These are phyloP conservation scores for Apogon hyalosoma DNA, from an alignment of 2,797 vertebrate species.

Conservation along the genomic window DNA sequence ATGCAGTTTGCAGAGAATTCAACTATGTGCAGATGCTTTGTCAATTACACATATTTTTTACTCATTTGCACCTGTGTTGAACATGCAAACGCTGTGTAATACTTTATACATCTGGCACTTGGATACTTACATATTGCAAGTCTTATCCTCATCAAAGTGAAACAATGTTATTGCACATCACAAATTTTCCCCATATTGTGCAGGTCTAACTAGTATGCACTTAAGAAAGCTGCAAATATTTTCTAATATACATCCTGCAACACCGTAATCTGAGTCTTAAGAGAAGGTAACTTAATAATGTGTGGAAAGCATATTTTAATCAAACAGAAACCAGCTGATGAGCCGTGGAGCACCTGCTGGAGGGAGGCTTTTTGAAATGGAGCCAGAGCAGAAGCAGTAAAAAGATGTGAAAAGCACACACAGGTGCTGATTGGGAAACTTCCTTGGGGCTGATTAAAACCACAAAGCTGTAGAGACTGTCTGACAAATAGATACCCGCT, in stretches of 20 bases:
- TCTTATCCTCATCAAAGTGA: no score
- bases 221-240: no score
- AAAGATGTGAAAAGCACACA: constrained; percentile 54
- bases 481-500: constrained; percentile 53
- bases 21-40: no score
- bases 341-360: constrained; percentile 53
- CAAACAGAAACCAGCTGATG: constrained; percentile 45
- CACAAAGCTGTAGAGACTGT: constrained; percentile 42
- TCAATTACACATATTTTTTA: no score
- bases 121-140: no score
- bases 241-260: neutral
- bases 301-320: constrained; percentile 35
- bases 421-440: constrained; percentile 62
- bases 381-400: constrained; percentile 61
- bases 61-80: no score
- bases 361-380: constrained; percentile 42
- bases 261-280: constrained; percentile 4
- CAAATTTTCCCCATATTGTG: no score
- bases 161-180: no score
- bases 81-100: no score
- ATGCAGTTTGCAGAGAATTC: no score
- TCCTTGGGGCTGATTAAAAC: constrained; percentile 40
- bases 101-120: no score
- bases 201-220: no score
- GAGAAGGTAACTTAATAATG: constrained; percentile 11